Percentiles rank a stretch among this genome's conserved stretches.
phyloP scores from a whole-genome alignment of 2,113 vertebrate genomes.

The Myrmecobius fasciatus region DNA sequence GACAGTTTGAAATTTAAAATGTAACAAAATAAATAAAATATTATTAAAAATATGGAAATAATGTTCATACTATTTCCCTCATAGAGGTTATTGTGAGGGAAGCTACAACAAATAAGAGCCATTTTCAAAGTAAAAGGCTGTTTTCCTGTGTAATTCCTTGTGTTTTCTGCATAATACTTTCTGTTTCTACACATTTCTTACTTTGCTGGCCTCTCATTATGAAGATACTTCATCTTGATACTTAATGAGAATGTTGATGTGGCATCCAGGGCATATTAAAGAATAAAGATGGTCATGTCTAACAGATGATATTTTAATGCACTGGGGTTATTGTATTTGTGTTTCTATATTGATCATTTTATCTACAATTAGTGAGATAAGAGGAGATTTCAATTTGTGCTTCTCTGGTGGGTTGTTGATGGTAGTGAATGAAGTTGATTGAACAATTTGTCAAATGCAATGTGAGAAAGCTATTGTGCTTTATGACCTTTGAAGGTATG shows the following conservation, averaged over 20 bases:
- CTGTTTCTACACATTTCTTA: neutral
- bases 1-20: neutral
- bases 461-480: slow-evolving; percentile 52
- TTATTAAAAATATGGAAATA: neutral
- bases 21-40: neutral
- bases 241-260: neutral
- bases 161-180: neutral
- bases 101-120: neutral
- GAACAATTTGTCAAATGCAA: slow-evolving; percentile 62
- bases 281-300: neutral
- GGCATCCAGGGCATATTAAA: neutral
- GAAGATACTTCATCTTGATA: too few relatives aligned
- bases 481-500: slow-evolving; percentile 62
- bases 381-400: slow-evolving; percentile 44
- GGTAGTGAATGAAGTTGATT: slow-evolving; percentile 36
- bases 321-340: neutral
- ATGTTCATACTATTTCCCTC: neutral
- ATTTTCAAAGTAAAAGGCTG: neutral
- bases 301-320: slow-evolving; percentile 21
- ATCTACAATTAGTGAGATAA: slow-evolving; percentile 37
- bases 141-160: neutral
- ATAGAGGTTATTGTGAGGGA: neutral
- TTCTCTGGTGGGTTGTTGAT: slow-evolving; percentile 41
- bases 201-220: neutral
- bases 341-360: slow-evolving; percentile 27